Conservation (phyloP, 2,888 invertebrate genomes). For the Rotaria magnacalcarata region DNA sequence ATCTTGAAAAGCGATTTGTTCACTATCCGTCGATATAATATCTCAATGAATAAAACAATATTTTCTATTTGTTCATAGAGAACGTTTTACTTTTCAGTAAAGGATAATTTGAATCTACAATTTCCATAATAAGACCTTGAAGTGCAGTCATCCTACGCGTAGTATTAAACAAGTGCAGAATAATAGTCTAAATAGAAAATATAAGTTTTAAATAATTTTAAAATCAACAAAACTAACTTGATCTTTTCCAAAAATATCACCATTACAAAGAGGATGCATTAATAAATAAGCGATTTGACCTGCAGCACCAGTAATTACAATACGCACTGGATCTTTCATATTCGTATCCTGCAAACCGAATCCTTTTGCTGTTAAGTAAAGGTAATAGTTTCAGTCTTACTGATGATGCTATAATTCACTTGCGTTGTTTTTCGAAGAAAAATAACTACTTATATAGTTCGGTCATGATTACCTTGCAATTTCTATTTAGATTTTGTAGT, state of each 20-base stretch:
- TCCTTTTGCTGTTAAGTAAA: not conserved
- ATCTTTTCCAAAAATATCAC: constrained; percentile 83
- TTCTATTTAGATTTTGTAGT: no score
- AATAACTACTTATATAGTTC: no score
- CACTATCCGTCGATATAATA: constrained; percentile 80
- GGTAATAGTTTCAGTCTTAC: not conserved
- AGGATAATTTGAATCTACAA: constrained; percentile 88
- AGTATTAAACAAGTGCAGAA: constrained; percentile 86
- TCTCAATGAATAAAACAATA: constrained; percentile 34
- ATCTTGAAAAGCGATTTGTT: constrained; percentile 85
- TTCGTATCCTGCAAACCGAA: not conserved
- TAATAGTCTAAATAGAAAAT: constrained; percentile 65
- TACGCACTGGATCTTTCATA: constrained; percentile 69
- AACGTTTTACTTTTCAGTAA: constrained; percentile 57
- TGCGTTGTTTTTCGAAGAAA: no score
- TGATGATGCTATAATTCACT: not conserved
- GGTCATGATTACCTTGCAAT: no score
- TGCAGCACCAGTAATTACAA: constrained; percentile 94
- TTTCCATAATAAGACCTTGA: constrained; percentile 95
- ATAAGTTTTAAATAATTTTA: not conserved
- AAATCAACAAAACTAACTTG: constrained; percentile 61
- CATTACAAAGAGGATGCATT: constrained; percentile 85
- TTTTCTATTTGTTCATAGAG: not conserved
- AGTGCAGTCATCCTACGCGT: constrained; percentile 89
- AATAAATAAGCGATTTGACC: constrained; percentile 98